These are phyloP conservation scores for Anomalospiza imberbis DNA, from an alignment of 2,797 vertebrate genomes.

Conservation along the genomic window DNA sequence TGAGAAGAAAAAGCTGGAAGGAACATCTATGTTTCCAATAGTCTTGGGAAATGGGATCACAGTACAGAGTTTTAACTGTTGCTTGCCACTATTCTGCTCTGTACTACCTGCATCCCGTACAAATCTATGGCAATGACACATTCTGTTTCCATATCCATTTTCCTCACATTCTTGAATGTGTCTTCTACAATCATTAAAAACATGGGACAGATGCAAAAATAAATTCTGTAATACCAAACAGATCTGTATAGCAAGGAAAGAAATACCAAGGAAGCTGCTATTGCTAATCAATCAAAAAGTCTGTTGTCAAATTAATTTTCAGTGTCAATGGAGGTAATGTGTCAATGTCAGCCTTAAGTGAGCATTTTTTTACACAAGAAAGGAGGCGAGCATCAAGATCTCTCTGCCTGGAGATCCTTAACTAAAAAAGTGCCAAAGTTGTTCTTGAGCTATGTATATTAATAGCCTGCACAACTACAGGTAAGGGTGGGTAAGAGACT, in stretches of 20 bases:
- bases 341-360: background rate
- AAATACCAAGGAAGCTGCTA: background rate
- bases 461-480: background rate
- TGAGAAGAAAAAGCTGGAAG: background rate
- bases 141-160: background rate
- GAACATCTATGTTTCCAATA: background rate
- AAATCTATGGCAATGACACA: background rate
- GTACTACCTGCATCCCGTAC: background rate
- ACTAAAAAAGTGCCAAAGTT: background rate
- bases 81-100: background rate
- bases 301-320: background rate
- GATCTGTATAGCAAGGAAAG: background rate
- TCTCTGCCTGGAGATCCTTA: background rate
- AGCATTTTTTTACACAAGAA: background rate
- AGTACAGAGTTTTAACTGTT: background rate
- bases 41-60: background rate
- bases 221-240: background rate
- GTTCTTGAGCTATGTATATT: background rate
- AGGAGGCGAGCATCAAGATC: background rate
- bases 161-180: background rate
- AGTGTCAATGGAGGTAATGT: background rate
- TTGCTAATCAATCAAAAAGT: background rate
- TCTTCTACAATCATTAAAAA: background rate
- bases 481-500: background rate
- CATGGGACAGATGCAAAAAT: background rate